Conservation (phyloP, 2,888 invertebrate genomes). For the Agrochola macilenta region DNA sequence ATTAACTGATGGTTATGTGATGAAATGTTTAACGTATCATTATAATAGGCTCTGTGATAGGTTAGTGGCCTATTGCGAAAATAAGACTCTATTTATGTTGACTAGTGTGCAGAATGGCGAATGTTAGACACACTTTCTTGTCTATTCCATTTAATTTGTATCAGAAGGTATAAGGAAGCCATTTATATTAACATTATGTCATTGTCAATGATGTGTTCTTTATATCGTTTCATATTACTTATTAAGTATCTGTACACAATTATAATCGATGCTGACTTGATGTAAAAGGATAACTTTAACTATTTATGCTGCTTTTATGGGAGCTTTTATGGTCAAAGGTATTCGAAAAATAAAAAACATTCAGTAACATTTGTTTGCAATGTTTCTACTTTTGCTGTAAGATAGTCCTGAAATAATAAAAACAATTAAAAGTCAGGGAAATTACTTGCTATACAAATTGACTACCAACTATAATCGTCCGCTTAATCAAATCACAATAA, state of each 20-base stretch:
- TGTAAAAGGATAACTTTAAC: not conserved
- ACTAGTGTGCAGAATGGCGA: not conserved
- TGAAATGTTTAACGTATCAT: slow-evolving; percentile 48
- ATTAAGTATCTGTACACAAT: not conserved
- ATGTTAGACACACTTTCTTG: slow-evolving; percentile 13
- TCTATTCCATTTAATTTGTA: slow-evolving; percentile 11
- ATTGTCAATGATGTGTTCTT: not conserved
- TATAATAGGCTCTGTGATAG: slow-evolving; percentile 43
- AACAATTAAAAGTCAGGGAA: not conserved
- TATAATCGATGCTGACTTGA: not conserved
- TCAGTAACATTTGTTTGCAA: no score
- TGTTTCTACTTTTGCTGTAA: not conserved
- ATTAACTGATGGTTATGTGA: slow-evolving; percentile 39
- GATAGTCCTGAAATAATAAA: not conserved
- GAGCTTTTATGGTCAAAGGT: not conserved
- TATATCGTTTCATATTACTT: not conserved
- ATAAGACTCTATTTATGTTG: slow-evolving; percentile 36
- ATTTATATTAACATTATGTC: slow-evolving; percentile 5
- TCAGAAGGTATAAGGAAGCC: not conserved
- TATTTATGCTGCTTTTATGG: no score
- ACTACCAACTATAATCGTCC: not conserved
- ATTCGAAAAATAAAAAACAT: not conserved
- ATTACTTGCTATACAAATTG: not conserved
- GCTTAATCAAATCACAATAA: not conserved
- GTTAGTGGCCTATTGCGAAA: slow-evolving; percentile 40